Conservation (phyloP, 2,888 invertebrate genomes). For the Philhelius pedissequus region DNA sequence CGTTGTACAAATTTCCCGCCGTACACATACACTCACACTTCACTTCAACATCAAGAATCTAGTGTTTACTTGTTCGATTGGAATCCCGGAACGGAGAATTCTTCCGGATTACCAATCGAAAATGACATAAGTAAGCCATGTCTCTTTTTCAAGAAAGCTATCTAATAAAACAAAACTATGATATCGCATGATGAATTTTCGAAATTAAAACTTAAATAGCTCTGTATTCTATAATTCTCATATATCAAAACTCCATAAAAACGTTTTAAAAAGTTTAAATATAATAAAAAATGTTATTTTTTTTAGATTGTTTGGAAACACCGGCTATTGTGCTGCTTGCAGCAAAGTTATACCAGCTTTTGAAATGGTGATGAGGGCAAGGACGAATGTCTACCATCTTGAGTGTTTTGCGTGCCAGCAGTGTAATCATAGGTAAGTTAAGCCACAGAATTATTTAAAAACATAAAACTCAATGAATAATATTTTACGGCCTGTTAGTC, state of each 20-base stretch:
- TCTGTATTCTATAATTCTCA: neutral
- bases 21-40: too few relatives aligned
- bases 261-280: neutral
- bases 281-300: neutral
- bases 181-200: too few relatives aligned
- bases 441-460: neutral
- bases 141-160: too few relatives aligned
- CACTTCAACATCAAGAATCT: too few relatives aligned
- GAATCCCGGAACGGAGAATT: too few relatives aligned
- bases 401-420: slow-evolving; percentile 99
- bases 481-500: slow-evolving; percentile 49
- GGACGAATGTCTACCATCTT: slow-evolving; percentile 97
- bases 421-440: slow-evolving; percentile 95
- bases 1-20: too few relatives aligned
- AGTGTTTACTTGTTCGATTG: too few relatives aligned
- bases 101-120: too few relatives aligned
- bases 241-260: neutral
- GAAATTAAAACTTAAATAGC: too few relatives aligned
- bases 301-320: slow-evolving; percentile 93
- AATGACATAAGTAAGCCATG: too few relatives aligned
- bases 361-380: slow-evolving; percentile 99
- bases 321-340: slow-evolving; percentile 98
- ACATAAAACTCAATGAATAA: slow-evolving; percentile 30
- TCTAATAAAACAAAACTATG: too few relatives aligned
- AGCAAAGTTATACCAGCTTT: slow-evolving; percentile 98